phyloP scores from a whole-genome alignment of 1,140 invertebrate species.

The Zaprionus davidi region DNA sequence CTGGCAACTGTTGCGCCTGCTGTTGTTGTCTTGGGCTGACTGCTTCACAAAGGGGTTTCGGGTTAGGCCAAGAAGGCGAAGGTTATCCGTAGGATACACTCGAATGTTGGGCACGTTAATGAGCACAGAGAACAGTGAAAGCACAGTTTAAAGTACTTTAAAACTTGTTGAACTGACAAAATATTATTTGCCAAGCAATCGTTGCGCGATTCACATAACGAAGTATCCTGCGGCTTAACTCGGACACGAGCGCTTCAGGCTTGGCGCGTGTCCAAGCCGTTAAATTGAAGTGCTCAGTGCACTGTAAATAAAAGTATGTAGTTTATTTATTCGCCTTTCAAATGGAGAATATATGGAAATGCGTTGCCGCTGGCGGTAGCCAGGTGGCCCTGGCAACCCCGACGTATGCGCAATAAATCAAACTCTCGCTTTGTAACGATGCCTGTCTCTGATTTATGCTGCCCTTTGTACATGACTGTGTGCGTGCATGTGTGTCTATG shows the following conservation, averaged over 20 bases:
- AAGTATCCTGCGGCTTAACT: background rate
- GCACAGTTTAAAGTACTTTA: slow-evolving; percentile 58
- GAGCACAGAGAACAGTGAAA: slow-evolving; percentile 1
- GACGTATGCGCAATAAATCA: slow-evolving; percentile 49
- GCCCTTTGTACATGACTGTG: background rate
- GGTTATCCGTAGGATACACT: slow-evolving; percentile 3
- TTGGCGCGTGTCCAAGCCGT: slow-evolving; percentile 22
- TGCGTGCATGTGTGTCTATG: background rate
- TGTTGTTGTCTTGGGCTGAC: background rate
- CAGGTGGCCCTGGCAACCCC: slow-evolving; percentile 5
- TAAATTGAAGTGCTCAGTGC: slow-evolving; percentile 11
- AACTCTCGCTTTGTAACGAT: slow-evolving; percentile 30
- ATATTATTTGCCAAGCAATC: slow-evolving; percentile 26
- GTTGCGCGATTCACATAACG: slow-evolving; percentile 1
- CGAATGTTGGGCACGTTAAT: slow-evolving; percentile 46
- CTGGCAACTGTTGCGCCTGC: slow-evolving; percentile 59
- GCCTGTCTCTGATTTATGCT: slow-evolving; percentile 66
- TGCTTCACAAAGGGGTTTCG: slow-evolving; percentile 41
- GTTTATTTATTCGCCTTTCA: slow-evolving; percentile 17
- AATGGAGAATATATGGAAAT: slow-evolving; percentile 30
- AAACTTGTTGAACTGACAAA: slow-evolving; percentile 46
- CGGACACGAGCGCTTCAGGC: background rate
- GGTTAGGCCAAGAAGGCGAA: slow-evolving; percentile 28
- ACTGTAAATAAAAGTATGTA: slow-evolving; percentile 25
- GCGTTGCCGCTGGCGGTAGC: background rate